phyloP scores from a whole-genome alignment of 2,888 invertebrate genomes.

The Nephrocerus scutellatus region DNA sequence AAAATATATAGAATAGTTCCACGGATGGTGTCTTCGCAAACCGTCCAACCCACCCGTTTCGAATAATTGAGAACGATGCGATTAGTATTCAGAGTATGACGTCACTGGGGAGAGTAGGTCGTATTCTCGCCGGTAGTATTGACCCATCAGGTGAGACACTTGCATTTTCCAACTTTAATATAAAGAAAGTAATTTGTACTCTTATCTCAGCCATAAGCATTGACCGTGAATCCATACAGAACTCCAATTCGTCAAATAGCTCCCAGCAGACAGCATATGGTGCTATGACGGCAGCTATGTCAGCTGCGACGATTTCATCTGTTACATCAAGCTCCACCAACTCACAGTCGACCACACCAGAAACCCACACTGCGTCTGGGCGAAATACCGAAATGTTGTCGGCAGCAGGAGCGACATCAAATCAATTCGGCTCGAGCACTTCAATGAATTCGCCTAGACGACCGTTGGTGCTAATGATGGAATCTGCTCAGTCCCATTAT shows the following conservation, averaged over 20 bases:
- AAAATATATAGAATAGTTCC: conserved; percentile 53
- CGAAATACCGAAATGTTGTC: no score
- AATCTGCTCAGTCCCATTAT: no score
- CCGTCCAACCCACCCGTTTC: conserved; percentile 68
- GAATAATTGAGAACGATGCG: conserved; percentile 81
- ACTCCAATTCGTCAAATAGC: conserved; percentile 29
- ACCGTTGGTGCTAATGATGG: no score
- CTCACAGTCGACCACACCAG: conserved; percentile 22
- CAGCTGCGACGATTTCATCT: conserved; percentile 6
- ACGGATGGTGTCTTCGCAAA: conserved; percentile 69
- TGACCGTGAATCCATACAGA: conserved; percentile 43
- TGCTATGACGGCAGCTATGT: conserved; percentile 15
- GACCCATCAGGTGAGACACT: conserved; percentile 55
- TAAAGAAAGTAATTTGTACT: neutral
- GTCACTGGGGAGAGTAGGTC: conserved; percentile 74
- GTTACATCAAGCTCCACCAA: conserved; percentile 14
- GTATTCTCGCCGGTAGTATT: conserved; percentile 65
- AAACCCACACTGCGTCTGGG: conserved; percentile 21
- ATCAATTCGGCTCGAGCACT: no score
- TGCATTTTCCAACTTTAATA: conserved; percentile 1
- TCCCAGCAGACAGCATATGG: conserved; percentile 31
- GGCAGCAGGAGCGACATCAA: no score
- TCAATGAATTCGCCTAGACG: no score
- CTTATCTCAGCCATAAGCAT: conserved; percentile 36
- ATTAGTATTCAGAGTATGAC: conserved; percentile 84